Conservation (phyloP, 1,140 invertebrate genomes). For the Subanguina moxae region DNA sequence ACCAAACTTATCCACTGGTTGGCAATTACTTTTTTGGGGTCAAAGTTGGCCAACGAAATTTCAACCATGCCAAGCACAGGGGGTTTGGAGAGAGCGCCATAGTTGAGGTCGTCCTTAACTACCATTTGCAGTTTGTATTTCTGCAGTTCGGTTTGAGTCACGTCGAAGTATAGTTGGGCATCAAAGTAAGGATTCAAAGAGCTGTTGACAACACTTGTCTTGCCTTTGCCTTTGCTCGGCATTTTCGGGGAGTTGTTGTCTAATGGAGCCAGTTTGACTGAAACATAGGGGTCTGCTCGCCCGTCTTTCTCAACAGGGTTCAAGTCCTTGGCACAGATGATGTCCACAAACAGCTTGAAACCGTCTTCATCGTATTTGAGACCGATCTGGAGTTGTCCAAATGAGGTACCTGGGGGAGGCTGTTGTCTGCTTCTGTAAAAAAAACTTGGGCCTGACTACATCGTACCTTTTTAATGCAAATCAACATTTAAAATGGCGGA, state of each 20-base stretch:
- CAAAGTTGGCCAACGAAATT: constrained; percentile 32
- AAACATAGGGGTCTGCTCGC: constrained; percentile 40
- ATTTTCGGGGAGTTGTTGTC: constrained; percentile 8
- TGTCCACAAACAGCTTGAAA: constrained; percentile 42
- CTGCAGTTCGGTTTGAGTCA: constrained; percentile 41
- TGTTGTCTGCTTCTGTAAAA: neutral
- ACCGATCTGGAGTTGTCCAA: constrained; percentile 36
- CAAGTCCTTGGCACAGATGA: constrained; percentile 36
- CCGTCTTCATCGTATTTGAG: constrained; percentile 43
- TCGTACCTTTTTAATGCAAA: too few species aligned
- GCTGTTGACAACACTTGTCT: constrained; percentile 43
- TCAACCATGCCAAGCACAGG: constrained; percentile 46
- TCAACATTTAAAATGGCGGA: too few species aligned
- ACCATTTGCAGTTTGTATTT: constrained; percentile 46
- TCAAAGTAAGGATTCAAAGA: constrained; percentile 50
- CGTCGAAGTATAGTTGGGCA: constrained; percentile 52
- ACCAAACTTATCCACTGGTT: constrained; percentile 32
- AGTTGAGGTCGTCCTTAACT: constrained; percentile 53
- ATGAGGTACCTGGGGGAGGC: neutral
- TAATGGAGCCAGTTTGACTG: constrained; percentile 34
- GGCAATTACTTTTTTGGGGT: constrained; percentile 27
- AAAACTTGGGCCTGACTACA: too few species aligned
- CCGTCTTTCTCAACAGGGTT: constrained; percentile 40
- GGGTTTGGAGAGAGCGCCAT: constrained; percentile 46
- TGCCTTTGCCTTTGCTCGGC: constrained; percentile 27